Evolutionary conservation across 1,140 invertebrate genomes (phyloP).

Genomic region (Gonioctena quinquepunctata): DNA sequence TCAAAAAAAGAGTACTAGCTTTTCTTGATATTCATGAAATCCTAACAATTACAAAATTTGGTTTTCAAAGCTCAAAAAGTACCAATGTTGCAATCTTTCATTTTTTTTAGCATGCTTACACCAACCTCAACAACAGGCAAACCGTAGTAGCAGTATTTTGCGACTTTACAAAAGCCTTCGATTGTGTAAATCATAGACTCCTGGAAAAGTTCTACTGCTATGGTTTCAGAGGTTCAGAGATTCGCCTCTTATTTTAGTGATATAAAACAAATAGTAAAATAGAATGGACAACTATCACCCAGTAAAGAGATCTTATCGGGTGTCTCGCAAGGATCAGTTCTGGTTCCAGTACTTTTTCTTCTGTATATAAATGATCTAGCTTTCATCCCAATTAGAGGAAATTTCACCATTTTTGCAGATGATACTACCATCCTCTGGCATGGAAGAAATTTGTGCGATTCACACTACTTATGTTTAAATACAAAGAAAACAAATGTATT

Average conservation of each 20-base stretch:
- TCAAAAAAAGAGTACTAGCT: neutral
- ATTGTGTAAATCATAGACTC: neutral
- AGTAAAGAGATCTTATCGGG: neutral
- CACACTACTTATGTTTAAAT: too few species aligned
- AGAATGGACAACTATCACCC: neutral
- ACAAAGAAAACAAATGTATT: too few species aligned
- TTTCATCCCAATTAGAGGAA: neutral
- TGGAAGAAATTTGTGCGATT: too few species aligned
- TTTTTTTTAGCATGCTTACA: too few species aligned
- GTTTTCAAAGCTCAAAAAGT: constrained; percentile 5
- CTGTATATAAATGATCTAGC: neutral
- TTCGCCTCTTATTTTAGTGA: neutral
- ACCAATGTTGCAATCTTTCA: constrained; percentile 6
- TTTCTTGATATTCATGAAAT: neutral
- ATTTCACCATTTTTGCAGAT: too few species aligned
- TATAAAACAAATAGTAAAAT: neutral
- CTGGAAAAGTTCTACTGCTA: neutral
- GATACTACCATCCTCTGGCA: neutral
- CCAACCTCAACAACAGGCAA: neutral
- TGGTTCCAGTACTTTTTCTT: neutral
- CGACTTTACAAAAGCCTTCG: neutral
- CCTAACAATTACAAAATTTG: constrained; percentile 25
- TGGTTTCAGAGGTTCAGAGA: neutral
- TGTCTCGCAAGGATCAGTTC: neutral
- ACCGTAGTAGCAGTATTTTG: neutral